These are phyloP conservation scores for Todiramphus saurophagus DNA, from an alignment of 2,113 vertebrate species.

Conservation along the genomic window DNA sequence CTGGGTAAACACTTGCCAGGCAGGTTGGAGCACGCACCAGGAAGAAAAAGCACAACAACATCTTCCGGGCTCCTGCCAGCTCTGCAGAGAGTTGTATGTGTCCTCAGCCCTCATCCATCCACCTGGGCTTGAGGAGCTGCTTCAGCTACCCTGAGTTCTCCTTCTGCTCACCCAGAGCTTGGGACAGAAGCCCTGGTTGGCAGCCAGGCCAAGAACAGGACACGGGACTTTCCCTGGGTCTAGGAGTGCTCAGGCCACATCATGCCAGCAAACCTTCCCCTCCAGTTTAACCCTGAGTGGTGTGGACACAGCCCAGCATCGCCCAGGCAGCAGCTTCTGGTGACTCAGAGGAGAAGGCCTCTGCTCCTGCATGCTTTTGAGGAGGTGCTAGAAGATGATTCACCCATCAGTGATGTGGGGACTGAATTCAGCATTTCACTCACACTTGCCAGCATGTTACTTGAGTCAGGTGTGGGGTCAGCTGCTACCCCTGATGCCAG, in stretches of 20 bases:
- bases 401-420: not conserved
- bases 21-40: not conserved
- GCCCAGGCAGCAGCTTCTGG: not conserved
- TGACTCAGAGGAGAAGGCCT: constrained; percentile 12
- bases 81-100: not conserved
- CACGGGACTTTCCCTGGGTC: not conserved
- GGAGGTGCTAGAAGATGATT: not conserved
- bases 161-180: not conserved
- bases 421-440: not conserved
- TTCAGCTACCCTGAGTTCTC: not conserved
- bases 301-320: not conserved
- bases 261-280: rapidly evolving
- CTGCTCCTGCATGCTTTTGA: not conserved
- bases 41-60: not conserved
- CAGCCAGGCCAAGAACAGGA: not conserved
- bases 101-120: not conserved
- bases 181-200: not conserved
- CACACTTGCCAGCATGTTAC: not conserved
- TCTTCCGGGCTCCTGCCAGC: not conserved
- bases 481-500: not conserved
- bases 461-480: not conserved
- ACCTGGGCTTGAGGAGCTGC: not conserved
- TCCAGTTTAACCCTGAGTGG: not conserved
- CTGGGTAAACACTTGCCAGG: not conserved
- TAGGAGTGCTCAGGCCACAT: not conserved